phyloP scores from a whole-genome alignment of 2,113 vertebrate genomes.

The Mesembrinibis cayennensis region DNA sequence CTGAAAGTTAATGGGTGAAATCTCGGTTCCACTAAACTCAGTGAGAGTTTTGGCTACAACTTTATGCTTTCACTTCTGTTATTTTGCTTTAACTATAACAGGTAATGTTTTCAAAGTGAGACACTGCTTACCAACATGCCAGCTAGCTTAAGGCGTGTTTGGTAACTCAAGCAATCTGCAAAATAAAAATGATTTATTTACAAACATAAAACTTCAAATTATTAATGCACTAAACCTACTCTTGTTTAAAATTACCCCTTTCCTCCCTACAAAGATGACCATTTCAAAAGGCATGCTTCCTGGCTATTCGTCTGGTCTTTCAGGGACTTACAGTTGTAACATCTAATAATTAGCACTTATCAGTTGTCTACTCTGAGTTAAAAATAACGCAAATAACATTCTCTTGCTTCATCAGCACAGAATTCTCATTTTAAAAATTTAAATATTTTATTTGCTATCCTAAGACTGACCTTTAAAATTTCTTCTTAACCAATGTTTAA shows the following conservation, averaged over 20 bases:
- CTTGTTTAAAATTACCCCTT: neutral
- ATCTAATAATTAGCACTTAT: neutral
- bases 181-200: conserved; percentile 16
- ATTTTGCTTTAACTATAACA: neutral
- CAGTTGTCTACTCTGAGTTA: neutral
- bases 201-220: neutral
- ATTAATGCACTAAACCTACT: neutral
- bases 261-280: neutral
- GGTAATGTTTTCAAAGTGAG: conserved; percentile 24
- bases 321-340: neutral
- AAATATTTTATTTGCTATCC: neutral
- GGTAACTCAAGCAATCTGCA: conserved; percentile 89
- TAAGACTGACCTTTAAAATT: neutral
- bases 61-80: neutral
- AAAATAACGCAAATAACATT: neutral
- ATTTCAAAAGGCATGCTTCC: neutral
- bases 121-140: conserved; percentile 92
- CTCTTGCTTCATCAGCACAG: neutral
- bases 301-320: neutral
- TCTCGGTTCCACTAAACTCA: neutral
- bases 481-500: neutral
- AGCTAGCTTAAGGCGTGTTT: conserved; percentile 89
- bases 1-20: neutral
- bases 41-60: neutral
- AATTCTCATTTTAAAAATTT: neutral